A percentile compares a stretch with the other conserved stretches of the same genome.
Evolutionary conservation across 2,888 invertebrate genomes (phyloP).

Genomic region (Morpho helenor): DNA sequence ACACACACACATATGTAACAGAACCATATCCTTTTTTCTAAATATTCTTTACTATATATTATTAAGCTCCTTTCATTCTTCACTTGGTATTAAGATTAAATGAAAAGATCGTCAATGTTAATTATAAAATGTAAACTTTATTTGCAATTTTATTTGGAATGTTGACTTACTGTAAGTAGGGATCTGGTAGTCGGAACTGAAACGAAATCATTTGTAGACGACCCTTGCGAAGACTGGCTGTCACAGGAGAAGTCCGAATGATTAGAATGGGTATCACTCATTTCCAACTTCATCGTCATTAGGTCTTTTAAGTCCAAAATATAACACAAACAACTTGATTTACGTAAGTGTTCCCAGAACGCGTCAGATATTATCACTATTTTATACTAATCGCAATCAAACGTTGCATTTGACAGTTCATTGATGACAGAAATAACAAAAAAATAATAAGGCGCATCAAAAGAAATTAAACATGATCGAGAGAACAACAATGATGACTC

Average conservation of each 20-base stretch:
- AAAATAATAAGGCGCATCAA: slow-evolving; percentile 50
- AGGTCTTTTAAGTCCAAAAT: slow-evolving; percentile 43
- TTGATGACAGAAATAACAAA: slow-evolving; percentile 51
- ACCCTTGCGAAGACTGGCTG: slow-evolving; percentile 79
- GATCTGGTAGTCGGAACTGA: slow-evolving; percentile 58
- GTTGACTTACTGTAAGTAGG: slow-evolving; percentile 59
- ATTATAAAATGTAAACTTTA: not conserved
- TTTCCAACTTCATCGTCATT: slow-evolving; percentile 81
- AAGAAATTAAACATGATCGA: slow-evolving; percentile 52
- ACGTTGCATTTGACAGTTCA: slow-evolving; percentile 52
- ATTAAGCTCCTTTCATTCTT: too few species aligned
- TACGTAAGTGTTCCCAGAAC: slow-evolving; percentile 43
- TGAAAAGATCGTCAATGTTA: too few species aligned
- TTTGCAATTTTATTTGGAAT: not conserved
- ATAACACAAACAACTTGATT: slow-evolving; percentile 31
- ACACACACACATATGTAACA: too few species aligned
- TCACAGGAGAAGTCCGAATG: slow-evolving; percentile 81
- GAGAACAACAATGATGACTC: slow-evolving; percentile 73
- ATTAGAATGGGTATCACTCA: slow-evolving; percentile 80
- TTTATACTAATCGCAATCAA: slow-evolving; percentile 29
- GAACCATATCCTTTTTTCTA: too few species aligned
- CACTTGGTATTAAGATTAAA: too few species aligned
- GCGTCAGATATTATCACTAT: slow-evolving; percentile 35
- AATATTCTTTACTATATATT: too few species aligned
- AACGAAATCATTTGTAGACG: slow-evolving; percentile 71